Base-by-base conservation (phyloP, 2,888 invertebrate species). In the Dinocampus coccinellae region DNA sequence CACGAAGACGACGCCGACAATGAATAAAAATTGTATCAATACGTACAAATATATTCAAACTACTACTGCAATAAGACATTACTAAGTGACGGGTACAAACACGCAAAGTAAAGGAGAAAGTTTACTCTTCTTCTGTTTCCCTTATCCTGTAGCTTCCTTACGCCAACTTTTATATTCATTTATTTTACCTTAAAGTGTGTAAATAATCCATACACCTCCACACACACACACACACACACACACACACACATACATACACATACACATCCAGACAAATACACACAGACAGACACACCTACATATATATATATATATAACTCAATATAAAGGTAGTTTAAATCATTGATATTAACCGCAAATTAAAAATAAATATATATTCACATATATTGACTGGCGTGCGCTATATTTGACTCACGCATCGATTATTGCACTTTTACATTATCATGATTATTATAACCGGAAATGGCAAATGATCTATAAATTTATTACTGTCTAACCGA, bases 381-480 rank as follows among this genome's bases (percentile, higher is more conserved):
- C 11, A 69, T 20, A 60, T 22, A 53, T 10, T 20, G 66, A 60
- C 57, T 36, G 60, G 65, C 58, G 39, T 71, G 33, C 22, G 16
- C 61, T 67, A 69, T 70, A 70, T 74, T 70, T 70, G 70, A 73
- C 67, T 70, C 67, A 70, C 69, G 24, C 53, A 62, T 42, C 62
- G 33, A 29, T 61, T 62, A 39, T 47, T 47, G 47, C 47, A 47
- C 47, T 47, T 16, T 16, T 29, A 29, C 29, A 29, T 29, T 3
- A 47, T 47, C 16, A 16, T 47, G 16, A 47, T 47, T n/a, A 39
- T 47, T 47, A 68, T 11, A 68, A 73, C 75, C 77, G 77, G 77
- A 77, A 77, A 77, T 67, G 74, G 73, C 53, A 73, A 77, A 76
- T 75, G 75, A 69, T 72, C 74, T 74, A 76, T 77, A 76, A 77